These are phyloP conservation scores for Choloepus hoffmanni DNA, from an alignment of 2,113 vertebrate species.

Conservation along the genomic window DNA sequence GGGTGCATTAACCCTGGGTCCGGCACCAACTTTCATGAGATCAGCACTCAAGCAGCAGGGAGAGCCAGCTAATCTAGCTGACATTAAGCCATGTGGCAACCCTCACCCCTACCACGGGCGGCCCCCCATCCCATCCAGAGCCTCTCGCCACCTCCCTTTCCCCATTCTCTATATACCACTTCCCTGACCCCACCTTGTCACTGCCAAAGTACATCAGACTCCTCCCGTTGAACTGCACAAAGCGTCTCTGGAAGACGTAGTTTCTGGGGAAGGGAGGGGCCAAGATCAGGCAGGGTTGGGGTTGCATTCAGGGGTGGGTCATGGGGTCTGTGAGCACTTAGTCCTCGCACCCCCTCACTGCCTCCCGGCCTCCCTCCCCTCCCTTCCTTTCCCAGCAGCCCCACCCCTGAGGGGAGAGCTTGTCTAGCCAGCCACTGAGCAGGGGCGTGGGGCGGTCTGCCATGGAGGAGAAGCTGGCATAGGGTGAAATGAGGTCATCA, in stretches of 20 bases:
- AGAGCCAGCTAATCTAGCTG: background rate
- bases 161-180: background rate
- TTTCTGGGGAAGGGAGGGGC: constrained; percentile 89
- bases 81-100: background rate
- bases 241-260: constrained; percentile 98
- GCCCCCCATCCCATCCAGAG: background rate
- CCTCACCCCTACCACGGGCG: background rate
- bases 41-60: background rate
- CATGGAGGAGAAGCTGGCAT: constrained; percentile 94
- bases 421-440: constrained; percentile 96
- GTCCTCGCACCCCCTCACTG: background rate
- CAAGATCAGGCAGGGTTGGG: background rate
- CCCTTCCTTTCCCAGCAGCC: background rate
- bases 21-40: background rate
- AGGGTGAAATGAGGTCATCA: constrained; percentile 97
- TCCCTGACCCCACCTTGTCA: constrained; percentile 91
- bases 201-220: constrained; percentile 96
- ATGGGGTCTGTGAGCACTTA: background rate
- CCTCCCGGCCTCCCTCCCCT: background rate
- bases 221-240: constrained; percentile 95
- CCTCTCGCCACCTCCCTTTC: background rate
- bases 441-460: constrained; percentile 89
- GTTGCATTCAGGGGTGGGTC: background rate
- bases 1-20: background rate
- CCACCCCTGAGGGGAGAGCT: constrained; percentile 98